Evolutionary conservation across 2,888 invertebrate genomes (phyloP).

Genomic region (Clunio marinus): DNA sequence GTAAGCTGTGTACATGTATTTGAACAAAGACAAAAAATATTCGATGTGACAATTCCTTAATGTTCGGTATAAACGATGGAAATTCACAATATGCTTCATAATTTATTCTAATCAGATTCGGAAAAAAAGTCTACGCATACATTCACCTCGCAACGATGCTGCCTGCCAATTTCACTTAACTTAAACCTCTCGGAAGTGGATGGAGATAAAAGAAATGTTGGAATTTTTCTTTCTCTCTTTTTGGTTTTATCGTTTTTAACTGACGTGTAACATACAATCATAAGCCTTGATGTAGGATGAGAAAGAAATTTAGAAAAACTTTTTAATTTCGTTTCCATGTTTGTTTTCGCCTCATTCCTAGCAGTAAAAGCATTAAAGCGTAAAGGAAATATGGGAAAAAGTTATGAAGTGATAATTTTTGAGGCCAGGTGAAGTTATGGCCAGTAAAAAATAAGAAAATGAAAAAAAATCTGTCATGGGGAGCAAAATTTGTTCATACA

Average conservation of each 20-base stretch:
- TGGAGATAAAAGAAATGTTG: background rate
- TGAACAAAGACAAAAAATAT: no score
- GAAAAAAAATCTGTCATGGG: background rate
- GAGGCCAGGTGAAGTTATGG: background rate
- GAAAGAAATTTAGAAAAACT: background rate
- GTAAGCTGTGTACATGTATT: no score
- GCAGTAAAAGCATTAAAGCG: no score
- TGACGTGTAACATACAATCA: conserved; percentile 11
- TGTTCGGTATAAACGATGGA: background rate
- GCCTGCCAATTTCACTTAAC: background rate
- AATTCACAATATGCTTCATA: background rate
- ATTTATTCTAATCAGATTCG: conserved; percentile 27
- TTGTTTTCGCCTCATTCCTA: background rate
- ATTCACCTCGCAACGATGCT: background rate
- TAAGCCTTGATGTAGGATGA: background rate
- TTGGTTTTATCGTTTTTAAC: conserved; percentile 13
- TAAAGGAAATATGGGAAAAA: no score
- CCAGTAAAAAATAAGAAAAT: no score
- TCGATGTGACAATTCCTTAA: no score
- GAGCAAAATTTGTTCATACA: background rate
- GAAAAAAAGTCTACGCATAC: background rate
- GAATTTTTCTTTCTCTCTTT: conserved; percentile 14
- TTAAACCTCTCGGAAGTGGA: background rate
- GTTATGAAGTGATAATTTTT: conserved; percentile 15
- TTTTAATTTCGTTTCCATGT: conserved; percentile 14